These are phyloP conservation scores for Orussus abietinus DNA, from an alignment of 1,140 invertebrate species.

Conservation along the genomic window DNA sequence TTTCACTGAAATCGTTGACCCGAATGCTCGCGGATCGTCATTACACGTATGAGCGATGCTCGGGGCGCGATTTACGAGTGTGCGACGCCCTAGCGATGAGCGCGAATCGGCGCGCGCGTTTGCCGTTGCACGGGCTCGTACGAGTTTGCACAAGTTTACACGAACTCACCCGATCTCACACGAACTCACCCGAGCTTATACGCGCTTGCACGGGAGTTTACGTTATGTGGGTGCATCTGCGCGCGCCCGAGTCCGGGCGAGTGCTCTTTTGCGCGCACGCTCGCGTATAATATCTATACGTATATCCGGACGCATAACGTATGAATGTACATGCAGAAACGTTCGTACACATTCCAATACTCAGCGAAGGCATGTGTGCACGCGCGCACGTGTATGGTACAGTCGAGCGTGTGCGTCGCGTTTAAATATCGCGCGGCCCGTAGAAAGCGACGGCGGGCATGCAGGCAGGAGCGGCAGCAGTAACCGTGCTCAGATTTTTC, in stretches of 20 bases:
- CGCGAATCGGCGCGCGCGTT: no score
- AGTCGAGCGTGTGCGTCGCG: no score
- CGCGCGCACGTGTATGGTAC: constrained; percentile 11
- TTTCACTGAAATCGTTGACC: constrained; percentile 11
- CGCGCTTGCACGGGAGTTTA: no score
- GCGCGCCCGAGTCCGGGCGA: no score
- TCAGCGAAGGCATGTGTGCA: background rate
- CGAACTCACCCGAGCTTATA: no score
- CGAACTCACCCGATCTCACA: no score
- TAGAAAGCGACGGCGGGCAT: constrained; percentile 17
- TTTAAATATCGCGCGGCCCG: constrained; percentile 2
- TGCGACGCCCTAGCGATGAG: no score
- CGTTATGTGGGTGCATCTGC: no score
- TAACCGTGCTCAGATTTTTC: constrained; percentile 27
- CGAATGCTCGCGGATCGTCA: constrained; percentile 11
- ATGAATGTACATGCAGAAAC: constrained; percentile 1
- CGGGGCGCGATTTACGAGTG: constrained; percentile 2
- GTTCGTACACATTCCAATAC: background rate
- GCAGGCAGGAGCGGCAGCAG: constrained; percentile 11
- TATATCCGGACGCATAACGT: background rate
- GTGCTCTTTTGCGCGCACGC: no score
- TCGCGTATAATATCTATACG: no score
- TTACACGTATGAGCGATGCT: background rate
- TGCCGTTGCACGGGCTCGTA: no score
- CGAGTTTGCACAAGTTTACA: no score